These are phyloP conservation scores for Elaphurus davidianus DNA, from an alignment of 2,113 vertebrate species.

Conservation along the genomic window DNA sequence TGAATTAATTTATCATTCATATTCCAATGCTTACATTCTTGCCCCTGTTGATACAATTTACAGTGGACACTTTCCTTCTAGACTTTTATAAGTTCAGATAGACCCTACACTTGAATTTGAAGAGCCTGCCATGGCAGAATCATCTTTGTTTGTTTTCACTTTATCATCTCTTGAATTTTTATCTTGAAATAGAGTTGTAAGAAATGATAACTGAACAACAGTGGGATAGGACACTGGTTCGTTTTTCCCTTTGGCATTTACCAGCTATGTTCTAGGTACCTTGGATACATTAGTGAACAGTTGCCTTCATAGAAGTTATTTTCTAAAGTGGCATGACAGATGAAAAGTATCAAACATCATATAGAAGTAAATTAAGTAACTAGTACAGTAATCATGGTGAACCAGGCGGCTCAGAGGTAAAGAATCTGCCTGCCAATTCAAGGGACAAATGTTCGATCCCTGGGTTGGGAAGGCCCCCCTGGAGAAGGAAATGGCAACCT, in stretches of 20 bases:
- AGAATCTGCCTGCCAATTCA: neutral
- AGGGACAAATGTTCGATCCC: neutral
- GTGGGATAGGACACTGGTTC: neutral
- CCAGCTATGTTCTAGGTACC: neutral
- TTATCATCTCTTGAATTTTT: neutral
- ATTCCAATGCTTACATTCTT: neutral
- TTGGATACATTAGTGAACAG: neutral
- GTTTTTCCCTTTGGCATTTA: neutral
- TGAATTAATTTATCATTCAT: neutral
- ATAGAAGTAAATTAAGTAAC: neutral
- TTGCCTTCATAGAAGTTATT: neutral
- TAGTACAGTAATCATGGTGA: neutral
- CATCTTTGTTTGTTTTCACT: neutral
- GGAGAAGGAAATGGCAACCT: neutral
- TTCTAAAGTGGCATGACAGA: neutral
- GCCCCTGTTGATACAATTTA: neutral
- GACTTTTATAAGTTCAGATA: neutral
- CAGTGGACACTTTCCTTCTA: neutral
- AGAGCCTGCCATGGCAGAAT: neutral
- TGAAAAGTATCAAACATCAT: neutral
- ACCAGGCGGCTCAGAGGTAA: neutral
- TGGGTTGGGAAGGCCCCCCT: neutral
- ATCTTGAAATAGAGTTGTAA: neutral
- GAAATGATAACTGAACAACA: neutral
- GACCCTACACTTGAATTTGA: neutral